phyloP scores from a whole-genome alignment of 35 echinoderm and acorn worm species.

The Patiria miniata region DNA sequence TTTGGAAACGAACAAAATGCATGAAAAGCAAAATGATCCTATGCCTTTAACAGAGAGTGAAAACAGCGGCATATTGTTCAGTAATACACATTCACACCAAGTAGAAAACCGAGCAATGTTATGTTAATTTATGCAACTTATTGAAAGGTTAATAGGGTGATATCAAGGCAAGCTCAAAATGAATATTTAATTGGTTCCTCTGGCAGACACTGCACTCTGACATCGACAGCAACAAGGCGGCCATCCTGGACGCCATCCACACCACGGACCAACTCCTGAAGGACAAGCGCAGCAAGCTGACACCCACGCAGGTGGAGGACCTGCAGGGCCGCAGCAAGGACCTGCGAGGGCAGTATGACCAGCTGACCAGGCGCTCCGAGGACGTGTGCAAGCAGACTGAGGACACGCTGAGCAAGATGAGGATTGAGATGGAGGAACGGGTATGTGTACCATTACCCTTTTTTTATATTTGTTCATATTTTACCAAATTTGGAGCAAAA shows the following conservation, averaged over 20 bases:
- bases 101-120: no score
- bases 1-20: no score
- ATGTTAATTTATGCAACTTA: no score
- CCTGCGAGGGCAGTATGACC: slow-evolving; percentile 85
- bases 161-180: no score
- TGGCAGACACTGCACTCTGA: slow-evolving; percentile 71
- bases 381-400: slow-evolving; percentile 70
- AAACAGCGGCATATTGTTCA: no score
- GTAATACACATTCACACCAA: no score
- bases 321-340: slow-evolving; percentile 75
- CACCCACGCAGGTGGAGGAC: slow-evolving; percentile 72
- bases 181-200: no score
- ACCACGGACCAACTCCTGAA: slow-evolving; percentile 85
- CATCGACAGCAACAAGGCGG: slow-evolving; percentile 91
- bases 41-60: no score
- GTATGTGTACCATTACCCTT: slow-evolving; percentile 11
- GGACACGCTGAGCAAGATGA: slow-evolving; percentile 61
- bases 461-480: neutral
- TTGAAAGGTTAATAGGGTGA: no score
- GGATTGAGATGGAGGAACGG: slow-evolving; percentile 73
- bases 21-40: no score
- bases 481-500: neutral
- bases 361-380: slow-evolving; percentile 68
- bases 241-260: slow-evolving; percentile 94
- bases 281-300: slow-evolving; percentile 88